Conservation (phyloP, 2,888 invertebrate species). For the Pachydiplax longipennis region DNA sequence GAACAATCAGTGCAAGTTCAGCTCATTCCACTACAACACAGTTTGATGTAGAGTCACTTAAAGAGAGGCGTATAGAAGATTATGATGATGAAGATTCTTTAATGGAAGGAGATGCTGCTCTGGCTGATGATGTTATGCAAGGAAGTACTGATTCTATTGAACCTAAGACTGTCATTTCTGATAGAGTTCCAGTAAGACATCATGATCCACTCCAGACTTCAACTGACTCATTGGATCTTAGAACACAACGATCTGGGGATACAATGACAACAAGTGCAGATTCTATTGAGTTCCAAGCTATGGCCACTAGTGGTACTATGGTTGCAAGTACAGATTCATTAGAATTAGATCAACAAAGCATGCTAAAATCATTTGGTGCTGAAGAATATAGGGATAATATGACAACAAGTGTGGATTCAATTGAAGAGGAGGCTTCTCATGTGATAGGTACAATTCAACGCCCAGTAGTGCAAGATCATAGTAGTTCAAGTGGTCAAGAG, state of each 20-base stretch:
- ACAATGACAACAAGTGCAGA: constrained; percentile 56
- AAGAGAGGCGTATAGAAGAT: constrained; percentile 30
- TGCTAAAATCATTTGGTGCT: constrained; percentile 53
- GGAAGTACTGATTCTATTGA: constrained; percentile 64
- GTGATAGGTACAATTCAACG: background rate
- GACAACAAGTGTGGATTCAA: constrained; percentile 59
- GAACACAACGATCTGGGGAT: constrained; percentile 56
- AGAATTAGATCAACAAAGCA: constrained; percentile 59
- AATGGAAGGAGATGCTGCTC: constrained; percentile 56
- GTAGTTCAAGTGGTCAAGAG: constrained; percentile 62
- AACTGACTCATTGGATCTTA: constrained; percentile 64
- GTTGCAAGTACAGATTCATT: constrained; percentile 64
- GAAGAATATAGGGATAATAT: constrained; percentile 49
- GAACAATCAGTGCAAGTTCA: constrained; percentile 46
- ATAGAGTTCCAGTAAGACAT: constrained; percentile 52
- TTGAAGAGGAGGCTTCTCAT: constrained; percentile 60
- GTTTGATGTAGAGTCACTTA: constrained; percentile 42
- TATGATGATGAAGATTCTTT: constrained; percentile 52
- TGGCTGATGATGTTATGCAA: constrained; percentile 64
- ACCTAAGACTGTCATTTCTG: constrained; percentile 24
- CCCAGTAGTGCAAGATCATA: constrained; percentile 57
- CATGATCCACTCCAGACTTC: constrained; percentile 61
- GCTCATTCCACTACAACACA: constrained; percentile 46
- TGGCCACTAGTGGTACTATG: constrained; percentile 57
- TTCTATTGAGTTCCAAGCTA: constrained; percentile 62